Base-by-base conservation (phyloP, 2,797 vertebrate species). In the Paratrypauchen microcephalus region DNA sequence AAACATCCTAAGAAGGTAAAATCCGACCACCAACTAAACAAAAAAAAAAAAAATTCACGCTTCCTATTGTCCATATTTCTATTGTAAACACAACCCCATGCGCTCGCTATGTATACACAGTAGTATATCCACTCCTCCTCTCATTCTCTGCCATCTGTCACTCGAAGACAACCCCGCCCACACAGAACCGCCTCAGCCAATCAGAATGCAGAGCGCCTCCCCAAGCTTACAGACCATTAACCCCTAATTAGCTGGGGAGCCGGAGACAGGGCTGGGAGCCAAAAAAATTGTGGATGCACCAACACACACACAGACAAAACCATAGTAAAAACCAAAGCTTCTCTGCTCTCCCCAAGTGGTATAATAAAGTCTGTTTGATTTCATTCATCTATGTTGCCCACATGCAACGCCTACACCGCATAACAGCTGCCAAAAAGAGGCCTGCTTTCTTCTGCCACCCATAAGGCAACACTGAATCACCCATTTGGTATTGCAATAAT, bases 91-190 rank as follows among this genome's bases (percentile, higher is more conserved):
- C 32, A 76, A 67, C 63, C 69, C 55, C 69, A 13, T 47, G 24
- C n/a, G 1, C 45, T 28, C 18, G 13, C 41, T 3, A 70, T 69
- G n/a, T 70, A 73, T 65, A 73, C 70, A 74, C 65, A 83, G 76
- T 88, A 90, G 87, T 90, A 91, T 86, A 77, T 62, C 79, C 66
- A 72, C 47, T 30, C 69, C 11, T 5, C 78, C 73, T 80, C 76
- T 50, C 66, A 66, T 83, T 87, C 80, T 70, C 80, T 50, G 88
- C 97, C 97, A 98, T 99, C 96, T 99, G 97, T 95, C 95, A 93
- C 90, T 90, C 86, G 92, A 87, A 89, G 79, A 76, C 80, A 90
- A 68, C 78, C 66, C 88, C 94, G 84, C 93, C 95, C 94, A 94
- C 93, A 82, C 86, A 81, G 91, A 91, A 91, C 86, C 88, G 86